Conservation (phyloP, 2,797 vertebrate species). For the Podarcis lilfordi region DNA sequence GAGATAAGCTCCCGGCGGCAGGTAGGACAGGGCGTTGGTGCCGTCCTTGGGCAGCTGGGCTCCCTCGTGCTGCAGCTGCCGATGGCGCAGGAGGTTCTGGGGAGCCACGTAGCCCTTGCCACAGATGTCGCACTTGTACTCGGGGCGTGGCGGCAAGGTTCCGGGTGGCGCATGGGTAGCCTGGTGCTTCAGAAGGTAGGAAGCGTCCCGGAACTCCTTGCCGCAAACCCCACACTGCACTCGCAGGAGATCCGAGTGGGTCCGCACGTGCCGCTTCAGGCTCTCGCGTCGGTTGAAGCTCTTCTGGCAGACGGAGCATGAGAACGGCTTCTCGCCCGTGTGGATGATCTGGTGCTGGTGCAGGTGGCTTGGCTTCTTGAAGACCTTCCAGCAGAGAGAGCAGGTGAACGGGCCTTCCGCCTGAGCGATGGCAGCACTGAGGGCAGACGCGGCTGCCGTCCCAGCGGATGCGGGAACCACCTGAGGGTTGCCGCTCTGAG, state of each 20-base stretch:
- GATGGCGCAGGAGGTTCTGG: conserved; percentile 77
- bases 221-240: conserved; percentile 76
- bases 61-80: conserved; percentile 63
- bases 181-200: conserved; percentile 78
- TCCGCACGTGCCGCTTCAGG: conserved; percentile 77
- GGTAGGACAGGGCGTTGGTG: neutral
- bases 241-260: conserved; percentile 72
- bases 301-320: conserved; percentile 73
- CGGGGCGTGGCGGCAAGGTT: conserved; percentile 37
- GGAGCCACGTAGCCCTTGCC: conserved; percentile 78
- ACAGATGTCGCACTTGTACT: conserved; percentile 75
- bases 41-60: conserved; percentile 48
- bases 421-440: conserved; percentile 30
- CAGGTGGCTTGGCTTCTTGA: conserved; percentile 96
- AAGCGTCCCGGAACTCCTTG: conserved; percentile 75
- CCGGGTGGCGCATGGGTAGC: conserved; percentile 60
- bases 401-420: conserved; percentile 87
- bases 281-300: conserved; percentile 80
- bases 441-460: accelerated
- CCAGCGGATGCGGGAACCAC: neutral
- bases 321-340: conserved; percentile 88
- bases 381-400: conserved; percentile 92
- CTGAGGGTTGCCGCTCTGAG: conserved; percentile 4
- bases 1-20: conserved; percentile 58
- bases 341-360: conserved; percentile 96